Percentiles rank a stretch among this genome's conserved stretches.
Evolutionary conservation across 2,888 invertebrate genomes (phyloP).

Genomic region (Noctua comes): DNA sequence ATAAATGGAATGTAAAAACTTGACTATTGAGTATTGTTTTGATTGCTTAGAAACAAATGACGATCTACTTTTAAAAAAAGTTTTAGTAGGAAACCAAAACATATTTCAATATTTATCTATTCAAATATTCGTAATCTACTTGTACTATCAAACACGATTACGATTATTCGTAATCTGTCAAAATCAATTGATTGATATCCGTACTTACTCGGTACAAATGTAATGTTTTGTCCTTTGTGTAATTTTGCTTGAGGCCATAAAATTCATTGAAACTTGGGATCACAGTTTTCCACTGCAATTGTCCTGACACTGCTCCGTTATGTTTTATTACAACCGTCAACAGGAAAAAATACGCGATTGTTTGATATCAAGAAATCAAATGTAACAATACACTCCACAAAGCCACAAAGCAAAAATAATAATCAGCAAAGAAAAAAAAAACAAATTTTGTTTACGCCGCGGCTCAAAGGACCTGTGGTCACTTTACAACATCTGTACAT

Average conservation of each 20-base stretch:
- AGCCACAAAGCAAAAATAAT: not conserved
- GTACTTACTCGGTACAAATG: not conserved
- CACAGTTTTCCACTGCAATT: not conserved
- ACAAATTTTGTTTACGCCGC: not conserved
- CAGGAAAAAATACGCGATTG: too few species aligned
- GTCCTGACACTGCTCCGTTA: not conserved
- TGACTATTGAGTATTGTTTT: too few species aligned
- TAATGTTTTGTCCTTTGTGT: not conserved
- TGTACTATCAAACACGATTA: too few species aligned
- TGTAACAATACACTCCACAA: not conserved
- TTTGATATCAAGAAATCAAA: not conserved
- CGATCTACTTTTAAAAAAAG: not conserved
- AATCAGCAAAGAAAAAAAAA: not conserved
- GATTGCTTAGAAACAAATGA: not conserved
- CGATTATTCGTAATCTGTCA: too few species aligned
- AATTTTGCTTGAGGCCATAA: not conserved
- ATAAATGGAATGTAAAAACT: too few species aligned
- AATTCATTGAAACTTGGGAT: not conserved
- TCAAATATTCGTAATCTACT: too few species aligned
- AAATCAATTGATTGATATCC: not conserved
- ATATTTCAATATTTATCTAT: too few species aligned
- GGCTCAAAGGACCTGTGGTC: not conserved
- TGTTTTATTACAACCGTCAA: not conserved
- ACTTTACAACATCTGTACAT: slow-evolving; percentile 12
- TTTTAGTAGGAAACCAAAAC: too few species aligned